Percentiles rank a stretch among this genome's conserved stretches.
Evolutionary conservation across 2,888 invertebrate genomes (phyloP).

Genomic region (Pollenia griseotomentosa): DNA sequence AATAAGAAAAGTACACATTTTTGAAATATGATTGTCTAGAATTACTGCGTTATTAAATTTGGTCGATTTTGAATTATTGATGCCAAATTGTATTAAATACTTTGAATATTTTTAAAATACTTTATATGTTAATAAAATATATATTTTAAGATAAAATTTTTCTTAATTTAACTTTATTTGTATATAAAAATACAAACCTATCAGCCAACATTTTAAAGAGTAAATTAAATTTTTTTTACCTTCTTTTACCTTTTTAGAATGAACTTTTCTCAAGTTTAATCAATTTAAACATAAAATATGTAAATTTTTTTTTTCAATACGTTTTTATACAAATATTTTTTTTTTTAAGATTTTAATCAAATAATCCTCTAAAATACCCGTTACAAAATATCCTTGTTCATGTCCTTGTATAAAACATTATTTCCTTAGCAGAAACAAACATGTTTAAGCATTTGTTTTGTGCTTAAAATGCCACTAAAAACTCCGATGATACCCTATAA

Average conservation of each 20-base stretch:
- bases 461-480: constrained; percentile 66
- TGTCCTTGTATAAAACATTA: constrained; percentile 33
- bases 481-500: constrained; percentile 73
- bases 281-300: constrained; percentile 46
- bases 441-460: constrained; percentile 69
- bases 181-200: too few relatives aligned
- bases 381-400: constrained; percentile 27
- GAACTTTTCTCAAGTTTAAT: constrained; percentile 34
- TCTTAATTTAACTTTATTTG: too few relatives aligned
- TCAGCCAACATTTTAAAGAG: too few relatives aligned
- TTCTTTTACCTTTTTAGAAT: constrained; percentile 5
- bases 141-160: too few relatives aligned
- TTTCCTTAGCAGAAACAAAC: constrained; percentile 53
- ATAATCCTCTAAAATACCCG: constrained; percentile 64
- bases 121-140: too few relatives aligned
- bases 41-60: too few relatives aligned
- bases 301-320: constrained; percentile 11
- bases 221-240: too few relatives aligned
- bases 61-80: too few relatives aligned
- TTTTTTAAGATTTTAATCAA: constrained; percentile 63
- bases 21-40: too few relatives aligned
- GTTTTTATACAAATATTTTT: constrained; percentile 5
- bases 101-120: too few relatives aligned
- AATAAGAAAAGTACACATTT: too few relatives aligned
- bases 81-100: too few relatives aligned